Conservation (phyloP, 2,113 vertebrate genomes). For the Psittacara wagleri region DNA sequence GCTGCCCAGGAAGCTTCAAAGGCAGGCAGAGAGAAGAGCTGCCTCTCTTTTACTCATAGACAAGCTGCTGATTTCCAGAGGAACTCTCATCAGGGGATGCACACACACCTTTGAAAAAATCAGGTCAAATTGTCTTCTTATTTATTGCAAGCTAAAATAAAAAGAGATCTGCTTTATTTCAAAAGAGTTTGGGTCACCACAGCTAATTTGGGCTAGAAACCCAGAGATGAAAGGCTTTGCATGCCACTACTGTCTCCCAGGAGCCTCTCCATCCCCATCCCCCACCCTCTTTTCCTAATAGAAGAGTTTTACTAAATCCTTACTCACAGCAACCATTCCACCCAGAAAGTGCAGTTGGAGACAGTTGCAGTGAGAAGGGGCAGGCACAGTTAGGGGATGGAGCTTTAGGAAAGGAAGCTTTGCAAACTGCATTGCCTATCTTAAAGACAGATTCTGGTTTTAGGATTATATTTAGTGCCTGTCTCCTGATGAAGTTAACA, state of each 20-base stretch:
- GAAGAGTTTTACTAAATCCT: background rate
- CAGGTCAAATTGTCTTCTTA: constrained; percentile 17
- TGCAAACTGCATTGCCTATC: background rate
- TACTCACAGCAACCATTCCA: background rate
- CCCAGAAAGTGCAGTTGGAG: background rate
- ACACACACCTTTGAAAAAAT: constrained; percentile 29
- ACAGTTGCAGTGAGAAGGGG: background rate
- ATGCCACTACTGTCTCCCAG: background rate
- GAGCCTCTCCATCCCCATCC: background rate
- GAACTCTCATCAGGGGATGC: background rate
- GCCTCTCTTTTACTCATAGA: background rate
- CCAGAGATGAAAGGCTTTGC: constrained; percentile 33
- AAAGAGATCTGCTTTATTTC: background rate
- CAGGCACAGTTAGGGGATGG: background rate
- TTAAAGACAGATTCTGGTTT: background rate
- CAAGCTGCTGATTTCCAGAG: constrained; percentile 4
- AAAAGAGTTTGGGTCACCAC: constrained; percentile 41
- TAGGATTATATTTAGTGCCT: background rate
- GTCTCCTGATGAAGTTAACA: background rate
- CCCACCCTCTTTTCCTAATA: background rate
- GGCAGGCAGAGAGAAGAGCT: background rate
- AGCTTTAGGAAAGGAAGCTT: background rate
- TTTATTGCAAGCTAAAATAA: background rate
- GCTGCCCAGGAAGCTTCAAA: background rate
- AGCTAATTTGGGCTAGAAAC: constrained; percentile 31